Conservation (phyloP, 2,113 vertebrate genomes). For the Pionites leucogaster region DNA sequence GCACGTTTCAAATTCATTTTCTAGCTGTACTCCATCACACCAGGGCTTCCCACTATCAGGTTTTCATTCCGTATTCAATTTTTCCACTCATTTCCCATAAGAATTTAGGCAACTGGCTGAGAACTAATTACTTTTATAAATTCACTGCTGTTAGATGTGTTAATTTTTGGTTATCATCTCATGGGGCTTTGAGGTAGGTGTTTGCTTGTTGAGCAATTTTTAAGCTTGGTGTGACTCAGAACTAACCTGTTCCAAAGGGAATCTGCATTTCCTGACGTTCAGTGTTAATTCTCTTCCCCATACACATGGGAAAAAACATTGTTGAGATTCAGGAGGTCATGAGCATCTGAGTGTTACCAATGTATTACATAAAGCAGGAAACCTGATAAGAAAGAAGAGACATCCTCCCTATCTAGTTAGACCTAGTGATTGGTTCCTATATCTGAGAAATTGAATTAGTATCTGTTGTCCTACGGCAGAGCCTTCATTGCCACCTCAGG, state of each 20-base stretch:
- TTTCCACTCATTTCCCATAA: not conserved
- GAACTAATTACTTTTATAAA: not conserved
- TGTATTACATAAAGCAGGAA: not conserved
- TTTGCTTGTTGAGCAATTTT: not conserved
- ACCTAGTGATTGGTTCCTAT: not conserved
- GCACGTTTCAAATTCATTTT: not conserved
- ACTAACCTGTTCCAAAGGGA: not conserved
- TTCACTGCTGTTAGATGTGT: not conserved
- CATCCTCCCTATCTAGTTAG: not conserved
- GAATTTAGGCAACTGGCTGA: not conserved
- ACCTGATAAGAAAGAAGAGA: not conserved
- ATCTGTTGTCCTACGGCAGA: not conserved
- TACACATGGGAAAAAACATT: not conserved
- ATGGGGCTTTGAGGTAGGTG: not conserved
- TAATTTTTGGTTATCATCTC: not conserved
- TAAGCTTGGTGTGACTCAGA: not conserved
- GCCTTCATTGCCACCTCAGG: not conserved
- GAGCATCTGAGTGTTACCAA: not conserved
- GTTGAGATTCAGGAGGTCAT: not conserved
- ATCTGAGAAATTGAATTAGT: not conserved
- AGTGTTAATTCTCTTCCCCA: not conserved
- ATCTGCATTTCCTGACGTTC: not conserved
- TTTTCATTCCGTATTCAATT: not conserved
- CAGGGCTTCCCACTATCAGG: not conserved
- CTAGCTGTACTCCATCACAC: not conserved